Evolutionary conservation across 2,113 vertebrate genomes (phyloP).

Genomic region (Silurus glanis): DNA sequence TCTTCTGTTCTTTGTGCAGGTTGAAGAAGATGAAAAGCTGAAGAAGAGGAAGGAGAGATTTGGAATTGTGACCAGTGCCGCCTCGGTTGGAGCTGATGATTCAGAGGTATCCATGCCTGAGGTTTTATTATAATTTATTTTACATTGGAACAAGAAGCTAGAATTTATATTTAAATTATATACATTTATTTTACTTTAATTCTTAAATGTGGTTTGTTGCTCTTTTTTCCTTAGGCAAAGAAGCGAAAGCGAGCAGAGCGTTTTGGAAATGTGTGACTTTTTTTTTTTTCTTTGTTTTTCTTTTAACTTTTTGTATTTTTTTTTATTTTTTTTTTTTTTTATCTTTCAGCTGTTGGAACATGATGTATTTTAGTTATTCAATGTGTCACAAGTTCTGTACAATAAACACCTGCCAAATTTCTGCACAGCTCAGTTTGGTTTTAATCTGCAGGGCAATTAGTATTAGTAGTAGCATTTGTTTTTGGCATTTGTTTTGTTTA

Average conservation of each 20-base stretch:
- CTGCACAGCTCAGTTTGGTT: neutral
- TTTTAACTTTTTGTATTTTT: conserved; percentile 27
- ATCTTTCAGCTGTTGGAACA: no score
- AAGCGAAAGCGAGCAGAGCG: conserved; percentile 85
- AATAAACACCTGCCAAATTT: conserved; percentile 47
- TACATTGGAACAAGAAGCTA: neutral
- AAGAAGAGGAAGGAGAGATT: conserved; percentile 87
- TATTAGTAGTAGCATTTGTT: neutral
- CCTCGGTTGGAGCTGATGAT: conserved; percentile 70
- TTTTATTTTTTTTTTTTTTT: conserved; percentile 39
- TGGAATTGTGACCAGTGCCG: conserved; percentile 79
- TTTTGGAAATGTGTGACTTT: conserved; percentile 79
- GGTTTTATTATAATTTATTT: no score
- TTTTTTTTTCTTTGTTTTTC: conserved; percentile 23
- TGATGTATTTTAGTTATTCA: neutral
- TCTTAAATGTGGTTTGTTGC: neutral
- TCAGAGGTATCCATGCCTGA: conserved; percentile 64
- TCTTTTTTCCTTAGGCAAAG: conserved; percentile 72
- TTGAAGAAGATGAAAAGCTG: conserved; percentile 82
- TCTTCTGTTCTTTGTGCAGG: conserved; percentile 59
- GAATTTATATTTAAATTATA: neutral
- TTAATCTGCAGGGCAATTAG: neutral
- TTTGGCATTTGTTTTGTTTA: no score
- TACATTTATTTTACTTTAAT: no score
- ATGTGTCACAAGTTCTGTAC: conserved; percentile 27